A percentile compares a stretch with the other conserved stretches of the same genome.
phyloP scores from a whole-genome alignment of 1,140 invertebrate species.

The Bombus turneri region DNA sequence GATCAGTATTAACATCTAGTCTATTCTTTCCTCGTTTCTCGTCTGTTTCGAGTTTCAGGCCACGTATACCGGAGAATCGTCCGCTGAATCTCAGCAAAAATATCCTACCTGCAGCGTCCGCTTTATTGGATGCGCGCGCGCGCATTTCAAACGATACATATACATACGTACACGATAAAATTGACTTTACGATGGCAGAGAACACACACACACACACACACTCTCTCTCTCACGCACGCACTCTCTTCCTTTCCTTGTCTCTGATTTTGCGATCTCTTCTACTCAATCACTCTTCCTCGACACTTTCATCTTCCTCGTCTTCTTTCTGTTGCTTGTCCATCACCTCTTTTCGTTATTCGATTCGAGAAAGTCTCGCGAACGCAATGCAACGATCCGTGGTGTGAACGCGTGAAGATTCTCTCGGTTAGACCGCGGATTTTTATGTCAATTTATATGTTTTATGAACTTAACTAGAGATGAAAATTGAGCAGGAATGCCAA shows the following conservation, averaged over 20 bases:
- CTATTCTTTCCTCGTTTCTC: background rate
- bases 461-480: too few relatives aligned
- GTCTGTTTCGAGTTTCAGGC: too few relatives aligned
- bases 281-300: background rate
- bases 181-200: slow-evolving; percentile 59
- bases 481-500: too few relatives aligned
- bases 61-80: slow-evolving; percentile 9
- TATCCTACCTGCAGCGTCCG: slow-evolving; percentile 1
- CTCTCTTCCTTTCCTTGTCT: background rate
- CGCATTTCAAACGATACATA: slow-evolving; percentile 12
- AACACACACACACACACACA: slow-evolving; percentile 8
- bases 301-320: background rate
- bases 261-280: background rate
- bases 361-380: slow-evolving; percentile 60
- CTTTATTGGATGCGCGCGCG: background rate
- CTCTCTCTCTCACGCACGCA: background rate
- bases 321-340: background rate
- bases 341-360: background rate
- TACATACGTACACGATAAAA: slow-evolving; percentile 52
- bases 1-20: background rate
- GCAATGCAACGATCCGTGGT: slow-evolving; percentile 31
- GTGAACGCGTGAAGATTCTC: slow-evolving; percentile 30
- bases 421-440: background rate
- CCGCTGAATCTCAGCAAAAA: slow-evolving; percentile 22
- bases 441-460: background rate